Evolutionary conservation across 1,140 invertebrate species (phyloP), one percentile per base, ranked within the genome.

Genomic region (Halyomorpha halys): DNA sequence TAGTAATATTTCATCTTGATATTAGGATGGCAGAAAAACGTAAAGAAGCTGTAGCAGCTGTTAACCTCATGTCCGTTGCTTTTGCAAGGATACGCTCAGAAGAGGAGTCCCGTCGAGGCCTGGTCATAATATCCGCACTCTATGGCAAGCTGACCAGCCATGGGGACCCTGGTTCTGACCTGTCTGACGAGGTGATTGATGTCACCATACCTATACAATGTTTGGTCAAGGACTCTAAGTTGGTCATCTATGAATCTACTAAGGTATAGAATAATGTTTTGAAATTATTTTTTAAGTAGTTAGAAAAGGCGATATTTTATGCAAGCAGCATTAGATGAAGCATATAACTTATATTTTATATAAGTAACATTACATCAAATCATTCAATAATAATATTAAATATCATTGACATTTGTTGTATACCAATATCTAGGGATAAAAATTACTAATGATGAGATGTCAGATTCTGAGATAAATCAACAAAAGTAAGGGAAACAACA

Each of bases 131-230:
- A 0, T 84, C 86, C 74, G 94, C 94, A 0, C 69, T 91, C 3
- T 98, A 91, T 73, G 90, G 90, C 51, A 83, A 84, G 73, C 73
- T 85, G 47, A 21, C 47, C 1, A 21, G 59, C 59, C n/a, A 15
- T 9, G 14, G 6, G 23, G 23, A 5, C 9, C 8, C n/a, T n/a
- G 34, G 39, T 19, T 4, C 16, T 2, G 62, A 63, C 30, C 16
- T 49, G 21, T 34, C 23, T 13, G 51, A 65, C n/a, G 86, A 91
- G 71, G 80, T 90, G 13, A 87, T 97, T 62, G 91, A 97, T 76
- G 94, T 98, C 3, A 94, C 90, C 3, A 82, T 97, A 69, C 91
- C 92, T 1, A 71, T 98, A 18, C 96, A 98, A 74, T 94, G 93
- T 72, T 81, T 97, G 67, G 90, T 97, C 21, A 92, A 89, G 72